Conservation (phyloP, 2,113 vertebrate genomes). For the Serranochromis macrocephalus region DNA sequence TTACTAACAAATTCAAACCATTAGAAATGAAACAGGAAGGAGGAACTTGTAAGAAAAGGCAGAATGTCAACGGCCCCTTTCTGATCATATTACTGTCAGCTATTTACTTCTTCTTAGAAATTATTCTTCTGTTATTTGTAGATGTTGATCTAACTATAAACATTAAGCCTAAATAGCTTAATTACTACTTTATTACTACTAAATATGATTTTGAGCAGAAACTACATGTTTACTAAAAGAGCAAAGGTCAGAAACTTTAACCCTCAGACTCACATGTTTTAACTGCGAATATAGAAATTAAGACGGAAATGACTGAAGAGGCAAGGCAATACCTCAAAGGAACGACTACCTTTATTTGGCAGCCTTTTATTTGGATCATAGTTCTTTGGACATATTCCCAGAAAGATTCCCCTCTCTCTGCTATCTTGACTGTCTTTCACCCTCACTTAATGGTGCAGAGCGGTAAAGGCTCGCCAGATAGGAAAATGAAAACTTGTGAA, state of each 20-base stretch:
- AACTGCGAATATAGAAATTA: neutral
- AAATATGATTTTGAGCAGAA: neutral
- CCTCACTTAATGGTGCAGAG: neutral
- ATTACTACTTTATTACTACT: neutral
- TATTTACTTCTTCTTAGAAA: neutral
- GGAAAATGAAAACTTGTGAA: neutral
- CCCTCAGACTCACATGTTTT: neutral
- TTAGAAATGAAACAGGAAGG: neutral
- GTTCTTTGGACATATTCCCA: neutral
- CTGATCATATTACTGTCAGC: neutral
- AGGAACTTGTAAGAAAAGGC: neutral
- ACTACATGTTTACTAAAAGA: neutral
- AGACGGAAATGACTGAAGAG: neutral
- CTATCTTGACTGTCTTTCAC: neutral
- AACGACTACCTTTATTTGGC: neutral
- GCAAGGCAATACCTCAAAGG: neutral
- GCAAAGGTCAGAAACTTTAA: neutral
- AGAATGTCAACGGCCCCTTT: neutral
- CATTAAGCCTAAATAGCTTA: neutral
- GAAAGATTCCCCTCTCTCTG: neutral
- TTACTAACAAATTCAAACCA: neutral
- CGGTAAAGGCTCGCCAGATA: neutral
- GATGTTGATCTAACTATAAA: neutral
- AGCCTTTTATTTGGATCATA: neutral
- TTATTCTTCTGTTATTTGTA: neutral